phyloP scores from a whole-genome alignment of 1,140 invertebrate species.

The Archegozetes longisetosus region DNA sequence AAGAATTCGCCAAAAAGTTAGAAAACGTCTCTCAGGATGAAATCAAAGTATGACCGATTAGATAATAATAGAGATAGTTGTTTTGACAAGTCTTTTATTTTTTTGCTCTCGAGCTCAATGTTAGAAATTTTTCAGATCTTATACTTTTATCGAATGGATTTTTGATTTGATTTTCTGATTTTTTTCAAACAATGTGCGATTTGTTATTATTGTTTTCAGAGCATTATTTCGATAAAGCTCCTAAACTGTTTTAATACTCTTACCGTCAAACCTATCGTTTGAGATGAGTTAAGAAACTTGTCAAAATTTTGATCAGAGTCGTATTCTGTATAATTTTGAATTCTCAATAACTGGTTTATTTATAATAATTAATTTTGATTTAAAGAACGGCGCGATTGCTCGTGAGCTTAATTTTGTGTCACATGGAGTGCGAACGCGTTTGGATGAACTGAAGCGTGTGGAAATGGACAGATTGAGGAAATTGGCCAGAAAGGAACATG shows the following conservation, averaged over 20 bases:
- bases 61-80: background rate
- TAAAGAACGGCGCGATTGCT: conserved; percentile 73
- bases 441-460: conserved; percentile 82
- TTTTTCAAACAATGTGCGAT: no score
- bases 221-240: no score
- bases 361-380: background rate
- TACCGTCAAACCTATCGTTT: background rate
- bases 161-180: no score
- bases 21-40: conserved; percentile 60
- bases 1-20: conserved; percentile 58
- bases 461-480: conserved; percentile 64
- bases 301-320: conserved; percentile 1
- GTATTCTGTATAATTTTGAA: background rate
- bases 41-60: conserved; percentile 45
- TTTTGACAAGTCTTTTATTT: background rate
- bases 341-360: background rate
- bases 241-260: no score
- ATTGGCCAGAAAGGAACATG: conserved; percentile 46
- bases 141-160: no score
- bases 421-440: conserved; percentile 63
- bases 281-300: background rate
- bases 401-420: conserved; percentile 72
- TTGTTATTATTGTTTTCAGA: no score
- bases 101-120: no score
- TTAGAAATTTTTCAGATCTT: no score